A percentile compares a stretch with the other conserved stretches of the same genome.
These are phyloP conservation scores for Mobula birostris DNA, from an alignment of 2,113 vertebrate species.

Conservation along the genomic window DNA sequence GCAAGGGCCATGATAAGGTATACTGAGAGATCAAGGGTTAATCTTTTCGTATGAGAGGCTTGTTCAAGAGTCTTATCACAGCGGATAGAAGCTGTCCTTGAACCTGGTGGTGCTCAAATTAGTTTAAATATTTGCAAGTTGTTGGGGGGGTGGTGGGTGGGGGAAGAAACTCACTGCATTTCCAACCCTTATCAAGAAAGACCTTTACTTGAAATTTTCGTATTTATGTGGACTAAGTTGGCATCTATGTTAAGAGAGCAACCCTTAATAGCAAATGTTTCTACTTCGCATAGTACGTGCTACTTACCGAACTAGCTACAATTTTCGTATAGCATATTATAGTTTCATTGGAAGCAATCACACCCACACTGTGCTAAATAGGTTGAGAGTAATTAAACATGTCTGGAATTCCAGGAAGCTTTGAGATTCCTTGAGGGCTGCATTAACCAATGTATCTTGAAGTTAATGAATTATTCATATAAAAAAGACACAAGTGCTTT, in stretches of 20 bases:
- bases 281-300: background rate
- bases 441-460: constrained; percentile 29
- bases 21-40: too few species aligned
- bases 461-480: constrained; percentile 33
- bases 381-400: constrained; percentile 33
- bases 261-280: background rate
- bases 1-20: too few species aligned
- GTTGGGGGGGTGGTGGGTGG: too few species aligned
- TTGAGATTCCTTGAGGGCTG: constrained; percentile 19
- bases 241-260: background rate
- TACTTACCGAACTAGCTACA: background rate
- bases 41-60: too few species aligned
- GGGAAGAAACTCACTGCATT: background rate
- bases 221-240: background rate
- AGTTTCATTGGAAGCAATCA: background rate
- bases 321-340: background rate
- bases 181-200: background rate
- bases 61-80: too few species aligned
- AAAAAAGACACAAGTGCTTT: background rate
- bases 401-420: constrained; percentile 23
- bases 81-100: too few species aligned
- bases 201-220: background rate
- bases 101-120: background rate
- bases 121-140: background rate
- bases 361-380: constrained; percentile 24